phyloP scores from a whole-genome alignment of 2,888 invertebrate species.

The Stomorhina lunata region DNA sequence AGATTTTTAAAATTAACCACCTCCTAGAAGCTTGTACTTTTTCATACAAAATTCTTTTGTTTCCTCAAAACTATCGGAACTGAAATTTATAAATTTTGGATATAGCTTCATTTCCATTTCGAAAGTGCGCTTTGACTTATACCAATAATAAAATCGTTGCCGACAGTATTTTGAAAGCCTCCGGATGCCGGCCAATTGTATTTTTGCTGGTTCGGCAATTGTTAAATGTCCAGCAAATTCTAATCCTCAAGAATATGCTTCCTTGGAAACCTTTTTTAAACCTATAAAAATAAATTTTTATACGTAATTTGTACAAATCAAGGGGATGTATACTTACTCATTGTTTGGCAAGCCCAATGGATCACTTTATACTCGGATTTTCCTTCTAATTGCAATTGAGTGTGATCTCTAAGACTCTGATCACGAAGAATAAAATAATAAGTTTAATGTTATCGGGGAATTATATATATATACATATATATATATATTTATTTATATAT shows the following conservation, averaged over 20 bases:
- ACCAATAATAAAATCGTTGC: neutral
- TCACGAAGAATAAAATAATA: neutral
- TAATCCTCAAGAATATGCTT: slow-evolving; percentile 1
- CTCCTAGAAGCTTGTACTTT: neutral
- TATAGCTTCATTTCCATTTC: no score
- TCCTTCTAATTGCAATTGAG: no score
- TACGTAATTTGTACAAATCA: neutral
- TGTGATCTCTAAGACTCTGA: no score
- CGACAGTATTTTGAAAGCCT: no score
- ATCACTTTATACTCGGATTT: neutral
- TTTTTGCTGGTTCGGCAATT: neutral
- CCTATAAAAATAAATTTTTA: neutral
- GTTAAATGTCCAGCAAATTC: neutral
- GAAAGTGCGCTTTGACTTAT: no score
- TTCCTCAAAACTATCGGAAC: neutral
- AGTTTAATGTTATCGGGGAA: no score
- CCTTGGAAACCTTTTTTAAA: slow-evolving; percentile 2
- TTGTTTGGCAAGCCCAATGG: neutral
- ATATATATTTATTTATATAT: neutral
- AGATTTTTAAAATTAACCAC: neutral
- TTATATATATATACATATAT: neutral
- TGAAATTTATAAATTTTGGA: neutral
- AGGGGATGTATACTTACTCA: neutral
- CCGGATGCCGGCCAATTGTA: neutral
- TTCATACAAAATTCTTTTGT: neutral